phyloP scores from a whole-genome alignment of 2,797 vertebrate species.

The Choloepus didactylus region DNA sequence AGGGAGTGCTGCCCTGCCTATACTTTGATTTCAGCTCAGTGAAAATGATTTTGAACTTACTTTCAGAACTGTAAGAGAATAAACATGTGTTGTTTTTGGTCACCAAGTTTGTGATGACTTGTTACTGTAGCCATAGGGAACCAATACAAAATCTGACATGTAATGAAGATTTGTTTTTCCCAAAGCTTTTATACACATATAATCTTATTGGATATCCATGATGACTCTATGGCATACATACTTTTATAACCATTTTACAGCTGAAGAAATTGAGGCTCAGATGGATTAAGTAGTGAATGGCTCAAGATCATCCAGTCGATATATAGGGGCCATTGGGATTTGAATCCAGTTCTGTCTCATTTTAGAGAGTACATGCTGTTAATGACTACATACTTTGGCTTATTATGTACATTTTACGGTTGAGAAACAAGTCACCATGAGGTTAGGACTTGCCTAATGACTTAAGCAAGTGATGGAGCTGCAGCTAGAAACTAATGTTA shows the following conservation, averaged over 20 bases:
- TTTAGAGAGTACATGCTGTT: not conserved
- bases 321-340: not conserved
- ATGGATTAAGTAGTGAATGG: not conserved
- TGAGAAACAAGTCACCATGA: not conserved
- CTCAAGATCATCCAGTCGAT: not conserved
- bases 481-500: not conserved
- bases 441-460: not conserved
- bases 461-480: not conserved
- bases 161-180: not conserved
- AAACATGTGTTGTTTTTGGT: not conserved
- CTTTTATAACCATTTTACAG: not conserved
- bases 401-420: not conserved
- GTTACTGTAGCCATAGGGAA: not conserved
- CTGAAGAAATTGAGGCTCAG: not conserved
- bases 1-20: not conserved
- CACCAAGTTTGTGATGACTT: not conserved
- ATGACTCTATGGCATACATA: not conserved
- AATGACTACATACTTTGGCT: not conserved
- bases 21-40: not conserved
- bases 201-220: not conserved
- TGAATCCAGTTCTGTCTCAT: not conserved
- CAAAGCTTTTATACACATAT: not conserved
- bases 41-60: not conserved
- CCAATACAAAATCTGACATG: not conserved
- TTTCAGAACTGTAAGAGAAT: not conserved